These are phyloP conservation scores for Bursaphelenchus okinawaensis DNA, from an alignment of 2,888 invertebrate genomes.

Conservation along the genomic window DNA sequence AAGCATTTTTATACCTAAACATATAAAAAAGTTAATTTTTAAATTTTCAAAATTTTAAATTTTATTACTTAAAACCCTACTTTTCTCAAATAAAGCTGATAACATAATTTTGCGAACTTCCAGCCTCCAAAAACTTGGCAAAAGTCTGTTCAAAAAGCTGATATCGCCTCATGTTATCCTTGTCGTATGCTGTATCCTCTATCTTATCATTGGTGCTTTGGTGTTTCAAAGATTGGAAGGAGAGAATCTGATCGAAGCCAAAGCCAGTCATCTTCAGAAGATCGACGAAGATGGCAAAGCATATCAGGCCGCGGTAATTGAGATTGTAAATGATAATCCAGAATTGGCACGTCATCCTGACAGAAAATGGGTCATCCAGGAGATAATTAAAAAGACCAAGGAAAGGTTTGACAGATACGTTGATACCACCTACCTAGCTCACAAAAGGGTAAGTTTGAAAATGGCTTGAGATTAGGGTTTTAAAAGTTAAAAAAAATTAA, in stretches of 20 bases:
- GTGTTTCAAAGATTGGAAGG: conserved; percentile 39
- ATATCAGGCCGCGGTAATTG: conserved; percentile 37
- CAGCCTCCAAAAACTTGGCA: conserved; percentile 8
- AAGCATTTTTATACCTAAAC: no score
- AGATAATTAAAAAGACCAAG: conserved; percentile 31
- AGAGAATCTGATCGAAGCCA: conserved; percentile 18
- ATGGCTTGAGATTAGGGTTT: no score
- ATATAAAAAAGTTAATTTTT: no score
- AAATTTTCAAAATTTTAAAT: no score
- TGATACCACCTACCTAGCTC: background rate
- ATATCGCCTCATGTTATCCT: conserved; percentile 36
- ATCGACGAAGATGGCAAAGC: conserved; percentile 37
- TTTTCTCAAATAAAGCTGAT: no score
- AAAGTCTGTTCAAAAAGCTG: conserved; percentile 8
- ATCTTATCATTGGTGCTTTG: conserved; percentile 45
- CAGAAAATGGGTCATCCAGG: conserved; percentile 25
- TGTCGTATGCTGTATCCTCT: conserved; percentile 40
- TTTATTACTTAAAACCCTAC: no score
- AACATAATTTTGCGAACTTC: no score
- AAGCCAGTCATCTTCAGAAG: conserved; percentile 29
- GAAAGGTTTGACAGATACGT: conserved; percentile 35
- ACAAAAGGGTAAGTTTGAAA: background rate
- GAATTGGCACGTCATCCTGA: conserved; percentile 8
- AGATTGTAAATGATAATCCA: conserved; percentile 21
- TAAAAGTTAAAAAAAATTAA: no score